Conservation (phyloP, 2,888 invertebrate genomes). For the Rutpela maculata region DNA sequence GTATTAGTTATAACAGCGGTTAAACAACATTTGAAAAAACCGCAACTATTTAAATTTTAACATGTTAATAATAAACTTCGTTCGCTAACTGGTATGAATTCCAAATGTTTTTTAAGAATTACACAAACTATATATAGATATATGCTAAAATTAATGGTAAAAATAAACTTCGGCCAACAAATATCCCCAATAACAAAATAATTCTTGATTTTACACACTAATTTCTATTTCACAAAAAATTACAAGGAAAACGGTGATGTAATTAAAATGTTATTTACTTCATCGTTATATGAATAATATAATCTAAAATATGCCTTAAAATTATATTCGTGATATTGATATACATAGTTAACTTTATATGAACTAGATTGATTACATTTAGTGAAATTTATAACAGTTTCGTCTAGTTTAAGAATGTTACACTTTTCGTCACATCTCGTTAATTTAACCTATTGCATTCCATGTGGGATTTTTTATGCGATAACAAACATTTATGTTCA, state of each 20-base stretch:
- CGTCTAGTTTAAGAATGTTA: neutral
- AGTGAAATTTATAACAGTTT: neutral
- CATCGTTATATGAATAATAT: no score
- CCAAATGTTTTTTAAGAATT: no score
- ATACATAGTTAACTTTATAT: neutral
- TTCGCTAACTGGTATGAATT: no score
- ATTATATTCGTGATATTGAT: neutral
- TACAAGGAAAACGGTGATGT: neutral
- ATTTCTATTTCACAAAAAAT: neutral
- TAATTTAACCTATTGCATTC: constrained; percentile 1
- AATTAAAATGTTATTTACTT: no score
- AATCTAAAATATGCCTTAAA: neutral
- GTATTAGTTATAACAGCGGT: no score
- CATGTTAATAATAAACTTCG: no score
- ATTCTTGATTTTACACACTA: neutral
- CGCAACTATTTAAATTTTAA: no score
- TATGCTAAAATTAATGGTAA: neutral
- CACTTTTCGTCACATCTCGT: constrained; percentile 4
- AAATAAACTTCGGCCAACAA: neutral
- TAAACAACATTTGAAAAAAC: no score
- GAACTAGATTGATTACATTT: constrained; percentile 7
- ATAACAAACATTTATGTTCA: constrained; percentile 1
- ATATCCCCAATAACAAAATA: neutral
- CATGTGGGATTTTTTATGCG: constrained; percentile 6
- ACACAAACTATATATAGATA: no score